Evolutionary conservation across 2,797 vertebrate species (phyloP).

Genomic region (Artibeus jamaicensis): DNA sequence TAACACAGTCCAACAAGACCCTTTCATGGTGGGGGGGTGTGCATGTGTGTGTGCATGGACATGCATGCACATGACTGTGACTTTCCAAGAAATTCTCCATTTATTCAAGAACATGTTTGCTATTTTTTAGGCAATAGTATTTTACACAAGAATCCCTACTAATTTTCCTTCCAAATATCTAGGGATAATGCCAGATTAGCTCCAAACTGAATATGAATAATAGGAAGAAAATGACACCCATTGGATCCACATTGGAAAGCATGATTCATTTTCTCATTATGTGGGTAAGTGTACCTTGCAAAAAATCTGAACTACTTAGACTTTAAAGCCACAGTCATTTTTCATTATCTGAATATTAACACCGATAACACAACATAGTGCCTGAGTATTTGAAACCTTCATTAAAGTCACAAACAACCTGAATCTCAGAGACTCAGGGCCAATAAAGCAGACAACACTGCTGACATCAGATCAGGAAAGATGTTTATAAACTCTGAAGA

Average conservation of each 20-base stretch:
- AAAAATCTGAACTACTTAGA: constrained; percentile 44
- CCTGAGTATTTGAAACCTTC: not conserved
- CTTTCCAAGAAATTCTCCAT: not conserved
- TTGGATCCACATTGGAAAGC: constrained; percentile 38
- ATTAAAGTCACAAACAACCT: constrained; percentile 46
- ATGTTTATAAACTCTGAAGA: not conserved
- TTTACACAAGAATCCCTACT: constrained; percentile 28
- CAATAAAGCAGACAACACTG: not conserved
- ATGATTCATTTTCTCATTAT: constrained; percentile 59
- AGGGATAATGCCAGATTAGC: constrained; percentile 3
- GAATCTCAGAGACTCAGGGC: not conserved
- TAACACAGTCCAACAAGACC: not conserved
- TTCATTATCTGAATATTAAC: constrained; percentile 42
- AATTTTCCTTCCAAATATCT: constrained; percentile 3
- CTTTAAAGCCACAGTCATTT: constrained; percentile 49
- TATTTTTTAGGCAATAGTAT: not conserved
- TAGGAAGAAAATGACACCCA: constrained; percentile 25
- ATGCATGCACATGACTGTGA: not conserved
- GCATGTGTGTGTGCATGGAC: not conserved
- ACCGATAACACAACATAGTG: constrained; percentile 1
- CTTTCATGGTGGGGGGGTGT: not conserved
- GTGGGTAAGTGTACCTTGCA: constrained; percentile 15
- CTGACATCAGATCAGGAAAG: not conserved
- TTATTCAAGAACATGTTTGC: constrained; percentile 37
- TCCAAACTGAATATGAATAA: constrained; percentile 51